phyloP scores from a whole-genome alignment of 2,113 vertebrate genomes.

The Aythya baeri region DNA sequence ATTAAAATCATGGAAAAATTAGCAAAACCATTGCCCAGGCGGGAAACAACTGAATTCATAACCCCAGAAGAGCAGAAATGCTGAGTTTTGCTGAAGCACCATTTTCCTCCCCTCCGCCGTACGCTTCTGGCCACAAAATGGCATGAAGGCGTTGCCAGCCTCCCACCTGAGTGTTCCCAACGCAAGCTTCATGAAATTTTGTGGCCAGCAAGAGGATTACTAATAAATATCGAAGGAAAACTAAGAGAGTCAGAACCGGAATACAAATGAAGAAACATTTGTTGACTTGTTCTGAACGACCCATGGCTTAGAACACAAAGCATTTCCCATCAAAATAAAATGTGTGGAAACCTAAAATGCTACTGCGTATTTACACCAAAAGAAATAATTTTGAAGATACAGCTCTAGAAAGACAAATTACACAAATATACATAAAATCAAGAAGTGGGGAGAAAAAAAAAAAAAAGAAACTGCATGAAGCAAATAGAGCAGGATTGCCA shows the following conservation, averaged over 20 bases:
- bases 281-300: constrained; percentile 69
- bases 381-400: constrained; percentile 66
- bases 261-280: constrained; percentile 58
- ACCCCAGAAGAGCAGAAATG: constrained; percentile 67
- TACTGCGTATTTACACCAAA: constrained; percentile 71
- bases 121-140: constrained; percentile 54
- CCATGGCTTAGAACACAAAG: constrained; percentile 67
- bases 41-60: constrained; percentile 68
- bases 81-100: constrained; percentile 79
- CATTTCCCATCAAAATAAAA: constrained; percentile 70
- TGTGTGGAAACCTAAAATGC: constrained; percentile 56
- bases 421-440: constrained; percentile 68
- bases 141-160: constrained; percentile 18
- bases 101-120: constrained; percentile 59
- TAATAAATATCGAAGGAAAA: constrained; percentile 67
- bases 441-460: constrained; percentile 2
- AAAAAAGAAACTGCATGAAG: constrained; percentile 20
- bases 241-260: constrained; percentile 60
- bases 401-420: constrained; percentile 69
- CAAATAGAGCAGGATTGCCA: constrained; percentile 56
- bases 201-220: constrained; percentile 53
- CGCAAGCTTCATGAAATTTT: constrained; percentile 7
- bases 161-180: constrained; percentile 47
- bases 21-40: constrained; percentile 75
- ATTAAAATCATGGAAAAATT: constrained; percentile 75